Evolutionary conservation across 2,888 invertebrate species (phyloP).

Genomic region (Trichogramma evanescens): DNA sequence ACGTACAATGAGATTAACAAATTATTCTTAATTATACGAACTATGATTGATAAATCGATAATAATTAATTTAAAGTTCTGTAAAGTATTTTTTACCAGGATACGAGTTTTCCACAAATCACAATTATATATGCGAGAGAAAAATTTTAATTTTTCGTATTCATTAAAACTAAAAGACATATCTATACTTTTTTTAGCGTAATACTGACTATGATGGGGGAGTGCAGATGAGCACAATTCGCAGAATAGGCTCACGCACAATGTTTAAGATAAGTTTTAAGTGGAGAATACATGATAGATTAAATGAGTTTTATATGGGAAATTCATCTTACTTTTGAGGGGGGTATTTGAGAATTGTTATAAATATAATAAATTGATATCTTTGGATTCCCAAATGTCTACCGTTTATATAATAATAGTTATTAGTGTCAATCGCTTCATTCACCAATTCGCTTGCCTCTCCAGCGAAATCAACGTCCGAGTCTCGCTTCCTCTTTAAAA

Average conservation of each 20-base stretch:
- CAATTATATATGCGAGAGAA: background rate
- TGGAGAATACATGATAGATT: constrained; percentile 1
- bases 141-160: constrained; percentile 5
- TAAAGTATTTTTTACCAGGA: too few relatives aligned
- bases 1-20: too few relatives aligned
- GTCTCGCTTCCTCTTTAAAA: background rate
- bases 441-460: background rate
- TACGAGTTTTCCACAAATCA: background rate
- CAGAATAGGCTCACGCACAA: constrained; percentile 34
- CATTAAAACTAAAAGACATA: constrained; percentile 10
- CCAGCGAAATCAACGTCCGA: constrained; percentile 11
- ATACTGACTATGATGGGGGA: constrained; percentile 31
- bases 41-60: too few relatives aligned
- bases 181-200: constrained; percentile 35
- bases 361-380: background rate
- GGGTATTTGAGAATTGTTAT: too few relatives aligned
- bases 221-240: constrained; percentile 33
- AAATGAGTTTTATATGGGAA: too few relatives aligned
- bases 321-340: too few relatives aligned
- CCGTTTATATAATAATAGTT: background rate
- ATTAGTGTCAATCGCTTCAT: constrained; percentile 4
- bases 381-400: constrained; percentile 9
- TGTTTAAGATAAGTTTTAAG: constrained; percentile 2
- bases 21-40: too few relatives aligned
- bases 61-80: too few relatives aligned